phyloP scores from a whole-genome alignment of 2,888 invertebrate genomes.

The Drosophila fulvimacula region DNA sequence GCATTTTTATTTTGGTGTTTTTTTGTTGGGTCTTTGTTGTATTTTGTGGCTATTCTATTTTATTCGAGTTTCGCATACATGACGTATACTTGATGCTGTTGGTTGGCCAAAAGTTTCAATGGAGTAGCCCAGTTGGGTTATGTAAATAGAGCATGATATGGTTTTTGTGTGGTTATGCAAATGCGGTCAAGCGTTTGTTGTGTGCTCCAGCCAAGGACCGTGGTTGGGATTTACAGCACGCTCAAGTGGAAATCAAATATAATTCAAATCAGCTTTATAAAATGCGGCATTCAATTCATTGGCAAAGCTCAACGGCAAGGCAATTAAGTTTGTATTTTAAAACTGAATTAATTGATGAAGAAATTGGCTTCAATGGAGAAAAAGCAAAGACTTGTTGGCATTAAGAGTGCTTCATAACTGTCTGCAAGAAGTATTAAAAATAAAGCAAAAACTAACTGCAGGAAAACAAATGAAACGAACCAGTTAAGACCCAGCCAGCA shows the following conservation, averaged over 20 bases:
- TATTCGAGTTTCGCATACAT: slow-evolving; percentile 34
- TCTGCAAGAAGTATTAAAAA: slow-evolving; percentile 19
- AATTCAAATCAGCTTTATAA: slow-evolving; percentile 34
- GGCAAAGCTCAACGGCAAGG: slow-evolving; percentile 15
- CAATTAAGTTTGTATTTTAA: background rate
- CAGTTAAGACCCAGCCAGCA: slow-evolving; percentile 8
- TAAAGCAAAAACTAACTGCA: slow-evolving; percentile 20
- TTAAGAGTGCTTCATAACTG: slow-evolving; percentile 61
- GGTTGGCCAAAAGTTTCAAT: slow-evolving; percentile 48
- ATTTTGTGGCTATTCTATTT: slow-evolving; percentile 37
- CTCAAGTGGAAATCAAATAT: slow-evolving; percentile 55
- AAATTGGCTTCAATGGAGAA: background rate
- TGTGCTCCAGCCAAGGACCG: background rate
- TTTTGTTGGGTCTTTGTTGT: slow-evolving; percentile 4
- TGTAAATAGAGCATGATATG: slow-evolving; percentile 58
- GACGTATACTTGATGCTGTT: slow-evolving; percentile 54
- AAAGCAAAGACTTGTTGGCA: slow-evolving; percentile 34
- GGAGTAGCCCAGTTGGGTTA: slow-evolving; percentile 48
- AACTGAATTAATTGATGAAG: background rate
- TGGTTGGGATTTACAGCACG: slow-evolving; percentile 15
- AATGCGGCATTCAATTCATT: slow-evolving; percentile 19
- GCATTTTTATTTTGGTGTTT: background rate
- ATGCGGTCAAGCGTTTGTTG: slow-evolving; percentile 34
- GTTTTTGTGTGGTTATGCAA: slow-evolving; percentile 52
- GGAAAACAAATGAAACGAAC: slow-evolving; percentile 26